Evolutionary conservation across 2,888 invertebrate genomes (phyloP), one percentile per base, ranked within the genome.

Genomic region (Agrochola lota): DNA sequence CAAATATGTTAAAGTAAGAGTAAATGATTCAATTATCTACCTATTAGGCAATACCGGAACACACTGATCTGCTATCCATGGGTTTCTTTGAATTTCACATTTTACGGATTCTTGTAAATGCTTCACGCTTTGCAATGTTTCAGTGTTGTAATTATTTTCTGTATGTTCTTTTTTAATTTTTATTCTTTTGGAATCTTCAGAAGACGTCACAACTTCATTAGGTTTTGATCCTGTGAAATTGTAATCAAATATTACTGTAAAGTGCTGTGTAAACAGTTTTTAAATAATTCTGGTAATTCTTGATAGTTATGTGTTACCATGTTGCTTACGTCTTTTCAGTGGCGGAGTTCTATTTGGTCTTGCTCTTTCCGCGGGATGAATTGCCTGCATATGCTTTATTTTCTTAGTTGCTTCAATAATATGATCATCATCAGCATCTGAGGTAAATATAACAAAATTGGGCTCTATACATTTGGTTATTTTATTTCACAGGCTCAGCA

Each of bases 41-140:
- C 87, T 86, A 57, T 89, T 77, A 15, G 84, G 72, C 57, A 80
- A 72, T 46, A 83, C 80, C 15, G 88, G 80, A 43, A 85, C 83
- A 73, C 84, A 78, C n/a, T 87, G 83, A n/a, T 90, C 87, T 26
- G 77, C 72, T 46, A 88, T 79, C 89, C 91, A 90, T 0, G 89
- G 85, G n/a, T 88, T 90, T 55, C 71, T 79, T 73, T 89, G 86
- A 67, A 86, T 85, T 76, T 88, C 90, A 71, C 87, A 86, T 62
- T 88, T 86, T 1, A 87, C 79, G 0, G 88, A 84, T 23, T 87
- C 88, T 76, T 91, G 90, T 78, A 91, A 82, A 68, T 87, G 78
- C 60, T 83, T 87, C 17, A 90, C 88, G 69, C 86, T 89, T 64
- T 88, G 78, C 57, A 89, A 60, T 43, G 84, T 90, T 74, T 90